Percentiles rank a stretch among this genome's conserved stretches.
phyloP scores from a whole-genome alignment of 2,888 invertebrate species.

The Cryptocephalus moraei region DNA sequence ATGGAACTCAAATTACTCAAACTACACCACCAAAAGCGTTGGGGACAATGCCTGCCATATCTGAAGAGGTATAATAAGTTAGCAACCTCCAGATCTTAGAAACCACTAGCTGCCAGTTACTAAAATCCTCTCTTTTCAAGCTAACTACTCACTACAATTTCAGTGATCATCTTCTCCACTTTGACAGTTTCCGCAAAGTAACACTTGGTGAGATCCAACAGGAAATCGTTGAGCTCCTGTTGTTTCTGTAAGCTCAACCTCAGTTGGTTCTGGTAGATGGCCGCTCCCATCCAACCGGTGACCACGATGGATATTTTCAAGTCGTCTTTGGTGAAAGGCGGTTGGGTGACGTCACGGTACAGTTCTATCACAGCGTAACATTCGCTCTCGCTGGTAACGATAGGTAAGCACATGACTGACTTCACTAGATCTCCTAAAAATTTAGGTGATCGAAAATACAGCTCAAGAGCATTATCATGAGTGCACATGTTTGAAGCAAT shows the following conservation, averaged over 20 bases:
- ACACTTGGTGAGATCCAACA: conserved; percentile 33
- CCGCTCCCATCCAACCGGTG: conserved; percentile 38
- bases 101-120: too few relatives aligned
- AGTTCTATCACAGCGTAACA: conserved; percentile 51
- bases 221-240: conserved; percentile 35
- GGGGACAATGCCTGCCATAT: too few relatives aligned
- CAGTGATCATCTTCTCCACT: conserved; percentile 49
- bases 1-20: too few relatives aligned
- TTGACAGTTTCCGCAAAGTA: conserved; percentile 48
- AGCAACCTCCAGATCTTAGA: too few relatives aligned
- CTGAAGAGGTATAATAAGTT: not conserved
- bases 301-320: conserved; percentile 32
- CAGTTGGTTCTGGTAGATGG: conserved; percentile 36
- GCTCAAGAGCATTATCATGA: too few relatives aligned
- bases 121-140: conserved; percentile 38
- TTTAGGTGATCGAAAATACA: too few relatives aligned
- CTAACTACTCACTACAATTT: conserved; percentile 42
- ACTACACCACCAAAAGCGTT: too few relatives aligned
- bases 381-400: conserved; percentile 47
- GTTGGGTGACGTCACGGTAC: conserved; percentile 37
- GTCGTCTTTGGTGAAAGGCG: conserved; percentile 29
- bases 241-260: conserved; percentile 33
- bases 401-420: conserved; percentile 49
- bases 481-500: too few relatives aligned
- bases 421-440: conserved; percentile 38